Evolutionary conservation across 2,797 vertebrate genomes (phyloP), one percentile per base, ranked within the genome.

Genomic region (Molossus molossus): DNA sequence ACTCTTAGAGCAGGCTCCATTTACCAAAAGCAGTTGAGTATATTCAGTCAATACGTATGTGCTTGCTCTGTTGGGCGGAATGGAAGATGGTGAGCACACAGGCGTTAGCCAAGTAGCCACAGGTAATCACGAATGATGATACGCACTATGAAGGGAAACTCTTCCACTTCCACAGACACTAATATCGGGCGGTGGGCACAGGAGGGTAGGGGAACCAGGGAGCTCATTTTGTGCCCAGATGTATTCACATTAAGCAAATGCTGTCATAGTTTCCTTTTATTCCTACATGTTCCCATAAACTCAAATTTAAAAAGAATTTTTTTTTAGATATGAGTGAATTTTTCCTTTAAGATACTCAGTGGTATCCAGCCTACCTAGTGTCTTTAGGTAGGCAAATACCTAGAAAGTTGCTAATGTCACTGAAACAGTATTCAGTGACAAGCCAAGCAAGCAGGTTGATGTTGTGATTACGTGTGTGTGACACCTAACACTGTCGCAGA

Each of bases 111-210:
- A 40, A 33, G 29, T 1, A 64, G 8, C 15, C 6, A 48, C 10
- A 40, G 37, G n/a, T 50, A 37, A 5, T 64, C 48, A 21, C 10
- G 55, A 64, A 80, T 45, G 9, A 53, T 33, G 27, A 3, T 11
- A 25, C 69, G 10, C 33, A 2, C 86, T 45, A 1, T 50, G 27
- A 82, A 45, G 45, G 67, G 55, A 92, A 76, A 20, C 18, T 8
- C 50, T 69, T 18, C 37, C 9, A 15, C 11, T 53, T 69, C 57
- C 73, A 9, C 25, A 86, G 69, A 62, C 5, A 25, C 79, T 17
- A n/a, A 15, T 6, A 13, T 1, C 6, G 5, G 8, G 9, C 6
- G 6, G 3, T 4, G 4, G 20, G n/a, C 1, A 3, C 0, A 17
- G 48, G 25, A 23, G 1, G 7, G 11, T 12, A 18, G 21, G 33